Conservation (phyloP, 2,113 vertebrate genomes). For the Erinaceus europaeus region DNA sequence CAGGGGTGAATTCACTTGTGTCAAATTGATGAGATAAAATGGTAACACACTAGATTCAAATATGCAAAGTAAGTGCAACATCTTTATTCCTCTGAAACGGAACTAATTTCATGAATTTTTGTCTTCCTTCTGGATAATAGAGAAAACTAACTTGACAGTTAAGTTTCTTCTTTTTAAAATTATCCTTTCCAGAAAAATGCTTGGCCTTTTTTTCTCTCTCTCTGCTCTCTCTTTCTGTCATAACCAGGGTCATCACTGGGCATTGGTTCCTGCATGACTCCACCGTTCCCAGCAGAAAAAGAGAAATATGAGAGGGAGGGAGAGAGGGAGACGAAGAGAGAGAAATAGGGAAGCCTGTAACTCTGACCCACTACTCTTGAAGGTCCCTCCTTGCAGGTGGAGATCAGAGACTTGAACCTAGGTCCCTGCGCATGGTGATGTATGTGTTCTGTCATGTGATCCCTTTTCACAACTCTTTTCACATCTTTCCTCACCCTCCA, state of each 20-base stretch:
- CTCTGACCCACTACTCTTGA: neutral
- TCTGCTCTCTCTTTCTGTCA: neutral
- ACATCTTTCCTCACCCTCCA: too few relatives aligned
- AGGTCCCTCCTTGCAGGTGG: too few relatives aligned
- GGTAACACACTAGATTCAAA: neutral
- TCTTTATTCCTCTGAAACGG: neutral
- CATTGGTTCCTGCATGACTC: too few relatives aligned
- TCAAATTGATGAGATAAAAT: neutral
- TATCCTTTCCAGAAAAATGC: neutral
- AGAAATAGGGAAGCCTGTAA: too few relatives aligned
- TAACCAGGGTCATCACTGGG: too few relatives aligned
- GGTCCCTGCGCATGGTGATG: too few relatives aligned
- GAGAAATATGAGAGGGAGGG: too few relatives aligned
- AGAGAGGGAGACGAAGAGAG: too few relatives aligned
- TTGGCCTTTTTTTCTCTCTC: slow-evolving; percentile 2
- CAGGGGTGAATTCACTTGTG: neutral
- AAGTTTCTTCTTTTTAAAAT: neutral
- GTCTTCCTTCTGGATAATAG: neutral
- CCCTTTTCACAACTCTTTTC: too few relatives aligned
- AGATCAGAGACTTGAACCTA: too few relatives aligned
- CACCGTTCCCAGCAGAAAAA: too few relatives aligned
- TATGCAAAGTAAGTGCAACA: neutral
- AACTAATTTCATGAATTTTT: neutral
- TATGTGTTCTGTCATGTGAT: too few relatives aligned
- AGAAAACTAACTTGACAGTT: neutral